These are phyloP conservation scores for Andricus curvator DNA, from an alignment of 2,888 invertebrate genomes.

Conservation along the genomic window DNA sequence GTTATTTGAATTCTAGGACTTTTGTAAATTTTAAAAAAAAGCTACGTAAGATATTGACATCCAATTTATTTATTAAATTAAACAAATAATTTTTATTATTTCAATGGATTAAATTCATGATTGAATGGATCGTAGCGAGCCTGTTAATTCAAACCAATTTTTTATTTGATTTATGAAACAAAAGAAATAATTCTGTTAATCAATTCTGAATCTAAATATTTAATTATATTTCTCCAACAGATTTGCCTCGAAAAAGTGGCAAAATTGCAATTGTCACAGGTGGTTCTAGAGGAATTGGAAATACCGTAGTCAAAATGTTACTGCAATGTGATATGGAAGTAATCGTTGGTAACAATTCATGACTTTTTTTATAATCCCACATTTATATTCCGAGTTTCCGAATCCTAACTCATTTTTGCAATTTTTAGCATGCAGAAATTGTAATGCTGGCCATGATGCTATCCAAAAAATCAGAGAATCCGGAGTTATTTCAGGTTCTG, in stretches of 20 bases:
- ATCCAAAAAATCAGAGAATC: conserved; percentile 78
- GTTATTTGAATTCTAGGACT: too few species aligned
- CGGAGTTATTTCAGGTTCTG: conserved; percentile 81
- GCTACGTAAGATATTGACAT: too few species aligned
- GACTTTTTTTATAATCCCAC: neutral
- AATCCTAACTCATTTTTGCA: conserved; percentile 5
- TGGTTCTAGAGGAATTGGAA: conserved; percentile 91
- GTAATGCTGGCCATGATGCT: conserved; percentile 74
- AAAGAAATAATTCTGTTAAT: neutral
- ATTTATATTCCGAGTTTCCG: conserved; percentile 13
- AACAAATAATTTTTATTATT: too few species aligned
- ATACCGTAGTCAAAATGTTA: conserved; percentile 87
- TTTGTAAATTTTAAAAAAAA: too few species aligned
- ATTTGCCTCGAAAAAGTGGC: conserved; percentile 82
- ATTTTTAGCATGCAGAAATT: conserved; percentile 84
- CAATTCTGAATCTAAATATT: neutral
- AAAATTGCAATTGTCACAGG: conserved; percentile 91
- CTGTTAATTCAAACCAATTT: too few species aligned
- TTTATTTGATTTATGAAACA: neutral
- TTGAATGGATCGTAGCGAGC: too few species aligned
- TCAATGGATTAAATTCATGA: too few species aligned
- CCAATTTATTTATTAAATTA: too few species aligned
- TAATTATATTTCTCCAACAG: conserved; percentile 71
- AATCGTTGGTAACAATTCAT: conserved; percentile 81
- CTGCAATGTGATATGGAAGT: conserved; percentile 89